Evolutionary conservation across 2,113 vertebrate genomes (phyloP), one percentile per base, ranked within the genome.

Genomic region (Nematolebias whitei): DNA sequence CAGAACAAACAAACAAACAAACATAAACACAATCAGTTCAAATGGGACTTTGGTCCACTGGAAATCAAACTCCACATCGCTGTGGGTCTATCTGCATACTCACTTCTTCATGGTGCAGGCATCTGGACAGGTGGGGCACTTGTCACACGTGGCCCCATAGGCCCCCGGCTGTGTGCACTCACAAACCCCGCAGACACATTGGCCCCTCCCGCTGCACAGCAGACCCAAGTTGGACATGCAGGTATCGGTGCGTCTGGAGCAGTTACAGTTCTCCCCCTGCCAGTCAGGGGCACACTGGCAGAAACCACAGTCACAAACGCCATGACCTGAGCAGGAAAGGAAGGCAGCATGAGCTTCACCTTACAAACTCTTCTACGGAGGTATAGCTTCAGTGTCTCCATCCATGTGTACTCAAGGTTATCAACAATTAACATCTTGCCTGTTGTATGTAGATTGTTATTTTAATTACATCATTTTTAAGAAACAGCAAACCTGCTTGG

Each of bases 61-160:
- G n/a, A 40, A 2, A 18, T 20, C 0, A 12, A 22, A 57, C 18
- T 20, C 4, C 15, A 7, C 13, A 20, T 45, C 10, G 2, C 35
- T 18, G 4, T 35, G 18, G 2, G 3, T 16, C 9, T 14, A 12
- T 41, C 16, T 14, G 48, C 24, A 35, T 52, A 51, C 88, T 87
- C 70, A 99, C 98, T 97, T 99, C 87, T 98, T 99, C 91, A 98
- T 95, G 72, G 96, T 96, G 83, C 98, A 99, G 84, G 96, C 95
- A 0, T 98, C 98, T 0, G 95, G 96, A 71, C 98, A 99, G 51
- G 98, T 99, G 79, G 97, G 97, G 43, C 98, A 99, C 76, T 96
- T 98, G 88, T 99, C 96, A 2, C 98, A 99, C 47, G 95, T 98
- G 73, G 93, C 91, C 0, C 98, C 97, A 0, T 96, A 98, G 38